Evolutionary conservation across 64 coral and sea anemone genomes (phyloP), one percentile per base, ranked within the genome.

Genomic region (Actinia equina): DNA sequence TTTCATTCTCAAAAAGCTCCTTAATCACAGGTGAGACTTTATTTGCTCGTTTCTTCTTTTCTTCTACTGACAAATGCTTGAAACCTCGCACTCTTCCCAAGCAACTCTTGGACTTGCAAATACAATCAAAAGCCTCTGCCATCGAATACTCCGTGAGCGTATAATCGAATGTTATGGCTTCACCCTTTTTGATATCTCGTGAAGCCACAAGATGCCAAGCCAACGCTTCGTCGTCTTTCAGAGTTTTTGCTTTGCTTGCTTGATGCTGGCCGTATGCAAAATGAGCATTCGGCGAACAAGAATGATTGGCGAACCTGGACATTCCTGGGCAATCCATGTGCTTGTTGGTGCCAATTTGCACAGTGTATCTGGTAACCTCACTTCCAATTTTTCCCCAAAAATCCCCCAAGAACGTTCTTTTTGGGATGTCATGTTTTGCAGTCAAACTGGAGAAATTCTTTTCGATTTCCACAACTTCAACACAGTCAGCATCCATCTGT

Each of bases 91-190:
- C 61, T 17, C 26, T 44, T 13, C 59, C 81, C 81, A 90, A 27
- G 69, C 88, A 90, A 13, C 53, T 15, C 30, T 69, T 44, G 12
- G 63, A 51, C 25, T 60, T 60, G 49, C 88, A 90, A 9, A 52
- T 43, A 16, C 88, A 90, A 17, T 60, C 41, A 71, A 90, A 90
- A 11, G 6, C 16, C 30, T 19, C 57, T 5, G 13, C 80, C 88
- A 90, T 89, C 20, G 79, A 44, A 37, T 84, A 90, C 17, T 90
- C 88, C 2, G 81, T 90, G 17, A 77, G 52, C 1, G 56, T 90
- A 17, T 90, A 90, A 84, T 90, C 82, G 42, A 84, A 84, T 7
- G 88, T 53, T 22, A 90, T 71, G 18, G 23, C 58, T 64, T 90
- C 88, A 25, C 81, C 88, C 67, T 90, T 84, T 13, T 25, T 17